Evolutionary conservation across 2,888 invertebrate genomes (phyloP), one percentile per base, ranked within the genome.

Genomic region (Ischnus inquisitorius): DNA sequence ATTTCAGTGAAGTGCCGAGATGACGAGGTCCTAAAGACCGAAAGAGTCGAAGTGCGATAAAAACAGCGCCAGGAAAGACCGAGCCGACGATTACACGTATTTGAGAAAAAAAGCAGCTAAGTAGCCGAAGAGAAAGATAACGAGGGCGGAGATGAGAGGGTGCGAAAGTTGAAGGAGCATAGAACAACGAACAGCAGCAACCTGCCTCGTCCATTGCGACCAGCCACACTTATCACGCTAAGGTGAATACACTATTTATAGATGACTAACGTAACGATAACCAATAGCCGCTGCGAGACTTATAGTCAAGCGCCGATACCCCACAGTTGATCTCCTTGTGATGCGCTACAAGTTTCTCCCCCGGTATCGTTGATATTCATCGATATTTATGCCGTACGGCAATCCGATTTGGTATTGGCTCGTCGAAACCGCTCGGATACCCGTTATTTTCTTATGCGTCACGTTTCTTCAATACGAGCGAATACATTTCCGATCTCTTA

Each of bases 181-280:
- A 86, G 80, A 87, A 90, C 89, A 90, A 91, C 90, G 90, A 90
- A 90, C 88, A 91, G 90, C 91, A 89, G 89, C 90, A 92, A 88
- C 89, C 93, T 92, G 92, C 90, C 91, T 92, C 91, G 89, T 91
- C 90, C 89, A 86, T 90, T 90, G 91, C 91, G 89, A 88, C 90
- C 90, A 91, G 92, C 88, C 89, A 91, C 90, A 92, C 87, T 90
- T 91, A 89, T 92, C 89, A 90, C 91, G 90, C 91, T 92, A 93
- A 93, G 93, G 93, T 92, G 80, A 87, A 68, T 57, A 34, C 60
- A 48, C 46, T 14, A 67, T 75, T 81, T 19, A 54, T 12, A 16
- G 16, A 4, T n/a, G n/a, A 48, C 48, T 19, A 34, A n/a, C 8
- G 48, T 16, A 48, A 48, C 48, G 48, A 5, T 6, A 6, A 16